These are phyloP conservation scores for Agapornis canus DNA, from an alignment of 2,797 vertebrate species.

Conservation along the genomic window DNA sequence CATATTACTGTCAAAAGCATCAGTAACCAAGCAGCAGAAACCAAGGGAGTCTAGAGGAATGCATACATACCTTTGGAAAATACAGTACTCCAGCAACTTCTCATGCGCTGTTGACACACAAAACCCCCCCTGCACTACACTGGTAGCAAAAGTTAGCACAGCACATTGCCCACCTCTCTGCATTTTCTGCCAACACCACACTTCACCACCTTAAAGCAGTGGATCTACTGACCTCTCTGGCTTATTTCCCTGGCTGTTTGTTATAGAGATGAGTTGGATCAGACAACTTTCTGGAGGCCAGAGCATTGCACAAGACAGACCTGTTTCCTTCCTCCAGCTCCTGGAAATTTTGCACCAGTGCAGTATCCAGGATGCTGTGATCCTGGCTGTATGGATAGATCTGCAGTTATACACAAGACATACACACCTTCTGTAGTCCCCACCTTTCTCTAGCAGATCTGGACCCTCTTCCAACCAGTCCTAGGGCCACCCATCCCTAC, in stretches of 20 bases:
- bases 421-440: accelerated
- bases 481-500: not conserved
- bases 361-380: not conserved
- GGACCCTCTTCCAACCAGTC: not conserved
- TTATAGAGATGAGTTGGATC: not conserved
- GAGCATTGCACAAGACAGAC: not conserved
- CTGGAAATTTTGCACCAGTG: not conserved
- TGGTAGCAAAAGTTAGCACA: not conserved
- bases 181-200: not conserved
- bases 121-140: accelerated
- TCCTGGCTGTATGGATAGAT: not conserved
- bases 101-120: not conserved
- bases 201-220: not conserved
- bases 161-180: not conserved
- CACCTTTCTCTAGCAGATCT: not conserved
- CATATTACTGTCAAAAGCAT: not conserved
- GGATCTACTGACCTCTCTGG: not conserved
- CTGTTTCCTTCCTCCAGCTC: not conserved
- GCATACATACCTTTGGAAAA: not conserved
- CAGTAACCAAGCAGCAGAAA: not conserved
- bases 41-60: not conserved
- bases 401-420: not conserved
- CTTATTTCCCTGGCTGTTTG: not conserved
- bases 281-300: not conserved
- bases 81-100: not conserved